phyloP scores from a whole-genome alignment of 2,113 vertebrate species.

The Sinocyclocheilus grahami region DNA sequence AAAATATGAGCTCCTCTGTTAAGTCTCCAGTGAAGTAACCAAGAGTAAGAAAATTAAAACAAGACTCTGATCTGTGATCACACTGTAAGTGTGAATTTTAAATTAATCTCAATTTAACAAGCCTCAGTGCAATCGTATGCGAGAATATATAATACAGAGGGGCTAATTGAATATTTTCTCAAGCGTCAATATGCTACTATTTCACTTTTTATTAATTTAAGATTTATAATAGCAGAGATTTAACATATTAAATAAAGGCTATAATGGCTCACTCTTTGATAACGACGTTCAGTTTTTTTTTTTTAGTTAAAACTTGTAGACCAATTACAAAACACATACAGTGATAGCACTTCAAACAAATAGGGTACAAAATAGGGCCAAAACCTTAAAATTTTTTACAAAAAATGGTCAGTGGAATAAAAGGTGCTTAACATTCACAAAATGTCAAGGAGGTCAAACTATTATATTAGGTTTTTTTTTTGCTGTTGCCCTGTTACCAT shows the following conservation, averaged over 20 bases:
- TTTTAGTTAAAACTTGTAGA: neutral
- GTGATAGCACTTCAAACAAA: neutral
- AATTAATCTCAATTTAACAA: conserved; percentile 45
- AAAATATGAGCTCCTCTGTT: conserved; percentile 10
- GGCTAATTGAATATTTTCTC: conserved; percentile 42
- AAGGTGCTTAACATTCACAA: neutral
- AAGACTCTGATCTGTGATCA: conserved; percentile 44
- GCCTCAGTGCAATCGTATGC: conserved; percentile 35
- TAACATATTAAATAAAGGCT: conserved; percentile 16
- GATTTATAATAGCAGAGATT: conserved; percentile 19
- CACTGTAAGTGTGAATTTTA: conserved; percentile 45
- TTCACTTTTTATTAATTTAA: conserved; percentile 35
- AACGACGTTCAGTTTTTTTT: neutral
- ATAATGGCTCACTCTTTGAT: conserved; percentile 2
- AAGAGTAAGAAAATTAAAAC: conserved; percentile 46
- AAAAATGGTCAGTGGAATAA: neutral
- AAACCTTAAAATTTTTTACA: neutral
- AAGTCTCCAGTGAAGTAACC: conserved; percentile 38
- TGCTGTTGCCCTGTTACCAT: neutral
- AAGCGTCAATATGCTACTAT: conserved; percentile 34
- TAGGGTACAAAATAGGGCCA: neutral
- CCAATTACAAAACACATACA: neutral
- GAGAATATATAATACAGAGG: conserved; percentile 34
- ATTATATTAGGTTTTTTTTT: neutral
- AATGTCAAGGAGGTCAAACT: neutral